Conservation (phyloP, 2,797 vertebrate genomes). For the Microchirus variegatus region DNA sequence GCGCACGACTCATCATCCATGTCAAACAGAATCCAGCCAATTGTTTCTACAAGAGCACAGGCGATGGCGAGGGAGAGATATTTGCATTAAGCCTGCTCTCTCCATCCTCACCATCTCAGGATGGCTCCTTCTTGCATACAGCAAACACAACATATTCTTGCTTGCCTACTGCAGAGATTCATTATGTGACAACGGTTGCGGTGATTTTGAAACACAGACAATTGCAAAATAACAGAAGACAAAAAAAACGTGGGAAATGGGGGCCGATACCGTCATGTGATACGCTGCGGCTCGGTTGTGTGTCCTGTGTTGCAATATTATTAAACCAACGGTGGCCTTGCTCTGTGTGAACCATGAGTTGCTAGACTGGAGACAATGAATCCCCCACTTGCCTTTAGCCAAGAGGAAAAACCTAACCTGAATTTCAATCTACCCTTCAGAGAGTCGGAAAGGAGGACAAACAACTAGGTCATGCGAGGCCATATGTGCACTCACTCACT, state of each 20-base stretch:
- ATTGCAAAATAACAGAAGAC: slow-evolving; percentile 22
- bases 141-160: slow-evolving; percentile 8
- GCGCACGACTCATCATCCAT: slow-evolving; percentile 49
- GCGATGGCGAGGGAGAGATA: slow-evolving; percentile 27
- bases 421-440: slow-evolving; percentile 67
- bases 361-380: slow-evolving; percentile 55
- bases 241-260: slow-evolving; percentile 7
- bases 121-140: slow-evolving; percentile 8
- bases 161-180: slow-evolving; percentile 37
- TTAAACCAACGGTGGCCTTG: slow-evolving; percentile 47
- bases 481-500: slow-evolving; percentile 37
- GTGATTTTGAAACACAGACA: slow-evolving; percentile 26
- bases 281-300: slow-evolving; percentile 10
- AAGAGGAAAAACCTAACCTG: slow-evolving; percentile 64
- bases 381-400: slow-evolving; percentile 41
- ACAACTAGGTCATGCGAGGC: slow-evolving; percentile 58
- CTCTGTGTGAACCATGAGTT: slow-evolving; percentile 38
- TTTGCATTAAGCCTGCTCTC: slow-evolving; percentile 67
- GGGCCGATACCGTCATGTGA: slow-evolving; percentile 30
- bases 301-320: slow-evolving; percentile 44
- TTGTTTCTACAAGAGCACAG: slow-evolving; percentile 47
- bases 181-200: slow-evolving; percentile 36
- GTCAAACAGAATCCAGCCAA: slow-evolving; percentile 64
- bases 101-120: slow-evolving; percentile 30
- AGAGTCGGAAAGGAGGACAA: slow-evolving; percentile 67